Evolutionary conservation across 1,140 invertebrate genomes (phyloP), one percentile per base, ranked within the genome.

Genomic region (Drosophila elegans): DNA sequence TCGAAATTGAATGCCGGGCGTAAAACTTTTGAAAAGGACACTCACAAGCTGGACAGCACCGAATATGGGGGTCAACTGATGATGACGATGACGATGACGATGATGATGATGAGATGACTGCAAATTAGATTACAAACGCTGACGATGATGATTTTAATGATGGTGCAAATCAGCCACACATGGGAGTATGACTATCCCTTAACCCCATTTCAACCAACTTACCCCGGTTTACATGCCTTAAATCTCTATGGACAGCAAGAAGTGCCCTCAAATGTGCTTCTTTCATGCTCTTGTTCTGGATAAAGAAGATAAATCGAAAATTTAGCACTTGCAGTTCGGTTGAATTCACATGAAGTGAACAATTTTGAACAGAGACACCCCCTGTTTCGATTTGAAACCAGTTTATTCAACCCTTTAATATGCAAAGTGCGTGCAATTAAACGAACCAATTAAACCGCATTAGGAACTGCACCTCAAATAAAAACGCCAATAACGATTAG

Each of bases 141-240:
- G 81, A 79, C 81, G 72, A 67, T 56, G 75, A 79, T 79, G 75
- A 79, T 83, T 82, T 82, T 82, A 83, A 82, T 82, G 80, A 82
- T 82, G 80, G 69, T 74, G 80, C 68, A 68, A 82, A 75, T 82
- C 80, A 69, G 64, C 54, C 45, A 59, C 69, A 69, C 74, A 59
- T 61, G 72, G 72, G 78, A 67, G 74, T 80, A 38, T 45, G 42
- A 41, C 16, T 36, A 11, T 52, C 48, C 34, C 41, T 66, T 25
- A 27, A 38, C 56, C 56, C 41, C 55, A 12, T 53, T 62, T 53
- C 11, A n/a, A 45, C 5, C 34, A 36, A 36, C 39, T 63, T 45
- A 56, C 52, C 34, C 42, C 16, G 38, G 16, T 44, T 44, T 36
- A 41, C 56, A 36, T 13, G 13, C 60, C 9, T n/a, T 29, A 29